Evolutionary conservation across 1,140 invertebrate genomes (phyloP).

Genomic region (Elysia chlorotica): DNA sequence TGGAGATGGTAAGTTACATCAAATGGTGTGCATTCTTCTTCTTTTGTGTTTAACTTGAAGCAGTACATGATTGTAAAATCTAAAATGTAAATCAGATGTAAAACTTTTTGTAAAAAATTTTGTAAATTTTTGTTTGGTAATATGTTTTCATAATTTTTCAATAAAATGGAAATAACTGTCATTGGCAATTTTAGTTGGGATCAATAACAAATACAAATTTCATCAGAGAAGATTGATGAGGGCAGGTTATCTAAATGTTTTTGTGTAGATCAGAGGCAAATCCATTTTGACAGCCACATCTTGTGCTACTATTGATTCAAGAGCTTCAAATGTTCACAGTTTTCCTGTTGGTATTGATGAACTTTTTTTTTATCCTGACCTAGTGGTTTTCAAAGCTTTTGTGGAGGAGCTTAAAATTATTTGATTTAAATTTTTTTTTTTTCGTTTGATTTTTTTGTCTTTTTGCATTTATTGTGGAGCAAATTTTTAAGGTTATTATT

Average conservation of each 20-base stretch:
- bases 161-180: too few relatives aligned
- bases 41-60: neutral
- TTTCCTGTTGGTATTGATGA: neutral
- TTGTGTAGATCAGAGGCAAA: too few relatives aligned
- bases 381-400: neutral
- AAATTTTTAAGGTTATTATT: conserved; percentile 5
- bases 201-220: too few relatives aligned
- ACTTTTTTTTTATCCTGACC: too few relatives aligned
- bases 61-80: neutral
- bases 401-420: neutral
- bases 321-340: neutral
- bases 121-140: neutral
- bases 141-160: neutral
- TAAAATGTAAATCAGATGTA: neutral
- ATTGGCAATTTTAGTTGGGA: too few relatives aligned
- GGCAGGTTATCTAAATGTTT: too few relatives aligned
- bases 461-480: neutral
- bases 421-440: neutral
- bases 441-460: conserved; percentile 1
- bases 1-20: conserved; percentile 89
- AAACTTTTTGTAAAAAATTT: too few relatives aligned
- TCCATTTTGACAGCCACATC: too few relatives aligned
- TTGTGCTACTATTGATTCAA: neutral
- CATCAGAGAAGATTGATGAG: too few relatives aligned
- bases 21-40: too few relatives aligned